Conservation (phyloP, 2,888 invertebrate species). For the Drosophila villosipedis region DNA sequence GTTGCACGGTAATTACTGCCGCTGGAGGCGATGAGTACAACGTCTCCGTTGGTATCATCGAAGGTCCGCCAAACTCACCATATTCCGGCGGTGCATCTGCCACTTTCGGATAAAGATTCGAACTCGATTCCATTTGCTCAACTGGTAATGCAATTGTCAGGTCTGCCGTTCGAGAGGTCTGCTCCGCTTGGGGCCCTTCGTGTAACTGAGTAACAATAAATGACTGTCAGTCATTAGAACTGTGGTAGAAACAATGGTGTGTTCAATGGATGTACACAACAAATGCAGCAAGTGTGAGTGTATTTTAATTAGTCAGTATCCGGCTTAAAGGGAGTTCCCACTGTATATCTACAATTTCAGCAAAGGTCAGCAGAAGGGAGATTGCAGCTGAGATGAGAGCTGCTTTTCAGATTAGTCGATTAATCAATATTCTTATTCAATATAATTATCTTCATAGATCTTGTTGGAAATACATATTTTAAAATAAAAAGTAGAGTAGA, state of each 20-base stretch:
- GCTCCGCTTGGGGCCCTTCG: conserved; percentile 24
- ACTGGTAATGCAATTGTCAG: background rate
- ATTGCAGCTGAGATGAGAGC: background rate
- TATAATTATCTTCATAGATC: background rate
- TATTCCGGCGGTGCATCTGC: conserved; percentile 45
- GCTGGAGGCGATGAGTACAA: background rate
- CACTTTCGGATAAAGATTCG: conserved; percentile 40
- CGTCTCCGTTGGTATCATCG: conserved; percentile 40
- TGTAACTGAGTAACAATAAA: conserved; percentile 29
- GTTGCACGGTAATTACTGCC: conserved; percentile 36
- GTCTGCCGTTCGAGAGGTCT: conserved; percentile 27
- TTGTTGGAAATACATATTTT: background rate
- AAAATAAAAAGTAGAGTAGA: background rate
- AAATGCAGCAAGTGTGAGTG: background rate
- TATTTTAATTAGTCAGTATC: background rate
- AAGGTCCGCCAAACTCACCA: conserved; percentile 33
- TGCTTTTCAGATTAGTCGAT: background rate
- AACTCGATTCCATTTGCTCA: conserved; percentile 40
- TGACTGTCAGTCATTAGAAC: background rate
- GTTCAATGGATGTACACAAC: background rate
- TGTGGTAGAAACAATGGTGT: background rate
- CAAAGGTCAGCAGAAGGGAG: background rate
- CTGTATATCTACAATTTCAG: background rate
- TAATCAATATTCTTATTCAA: background rate
- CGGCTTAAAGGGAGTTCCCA: background rate